Evolutionary conservation across 1,140 invertebrate species (phyloP).

Genomic region (Drosophila pseudoananassae): DNA sequence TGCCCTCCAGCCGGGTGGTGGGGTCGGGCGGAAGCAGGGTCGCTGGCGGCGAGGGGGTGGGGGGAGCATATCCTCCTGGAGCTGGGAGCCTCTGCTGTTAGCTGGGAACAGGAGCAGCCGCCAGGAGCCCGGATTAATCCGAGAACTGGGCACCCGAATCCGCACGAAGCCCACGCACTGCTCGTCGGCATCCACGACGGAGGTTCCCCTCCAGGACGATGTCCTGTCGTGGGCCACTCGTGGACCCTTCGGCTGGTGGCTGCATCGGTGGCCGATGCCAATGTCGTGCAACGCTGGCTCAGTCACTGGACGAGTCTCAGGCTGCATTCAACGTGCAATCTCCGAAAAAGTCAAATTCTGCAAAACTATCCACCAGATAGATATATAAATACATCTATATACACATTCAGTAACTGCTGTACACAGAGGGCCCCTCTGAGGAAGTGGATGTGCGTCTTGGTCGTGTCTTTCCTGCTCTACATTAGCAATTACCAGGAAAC

Average conservation of each 20-base stretch:
- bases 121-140: slow-evolving; percentile 33
- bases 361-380: slow-evolving; percentile 18
- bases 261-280: slow-evolving; percentile 70
- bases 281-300: slow-evolving; percentile 59
- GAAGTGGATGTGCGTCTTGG: not conserved
- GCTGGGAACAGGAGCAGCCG: slow-evolving; percentile 37
- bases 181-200: slow-evolving; percentile 17
- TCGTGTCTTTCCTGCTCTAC: not conserved
- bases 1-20: not conserved
- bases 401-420: not conserved
- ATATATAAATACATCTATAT: slow-evolving; percentile 15
- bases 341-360: slow-evolving; percentile 14
- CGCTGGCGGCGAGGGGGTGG: not conserved
- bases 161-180: slow-evolving; percentile 26
- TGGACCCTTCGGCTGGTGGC: slow-evolving; percentile 13
- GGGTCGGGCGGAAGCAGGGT: not conserved
- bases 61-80: slow-evolving; percentile 4
- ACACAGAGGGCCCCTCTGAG: not conserved
- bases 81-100: slow-evolving; percentile 9
- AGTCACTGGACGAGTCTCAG: slow-evolving; percentile 73
- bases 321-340: slow-evolving; percentile 70
- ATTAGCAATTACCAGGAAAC: slow-evolving; percentile 13
- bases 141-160: not conserved
- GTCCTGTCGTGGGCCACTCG: slow-evolving; percentile 15
- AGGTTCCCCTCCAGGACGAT: slow-evolving; percentile 32